Base-by-base conservation (phyloP, 2,113 vertebrate genomes). In the Penelope pileata region DNA sequence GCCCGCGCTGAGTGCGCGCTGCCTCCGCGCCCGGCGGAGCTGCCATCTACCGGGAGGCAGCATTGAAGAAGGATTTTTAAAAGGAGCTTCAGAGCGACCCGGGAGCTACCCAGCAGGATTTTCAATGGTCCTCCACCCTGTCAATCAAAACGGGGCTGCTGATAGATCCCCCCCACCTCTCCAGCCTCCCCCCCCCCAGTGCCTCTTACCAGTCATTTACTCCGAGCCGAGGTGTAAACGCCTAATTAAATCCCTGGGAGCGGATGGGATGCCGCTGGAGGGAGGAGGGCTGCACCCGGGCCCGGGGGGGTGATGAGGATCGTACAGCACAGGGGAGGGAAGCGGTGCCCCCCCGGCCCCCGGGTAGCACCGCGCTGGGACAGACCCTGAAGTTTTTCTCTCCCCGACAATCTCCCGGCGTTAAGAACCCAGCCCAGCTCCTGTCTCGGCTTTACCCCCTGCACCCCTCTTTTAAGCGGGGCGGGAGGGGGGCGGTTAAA, bases 11-110 rank as follows among this genome's bases (percentile, higher is more conserved):
- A 36, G 89, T 96, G 91, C 96, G 97, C 96, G 93, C 97, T 93
- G 95, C 95, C 91, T 93, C 85, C 78, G 30, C 98, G 97, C 96
- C 97, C 84, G 95, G 95, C 69, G 93, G 94, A 95, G 98, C 98
- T 98, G 98, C 99, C 99, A 98, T 98, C 98, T 98, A 98, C 97
- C 95, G 96, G 98, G 98, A 95, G 97, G 83, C 91, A 56, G 94
- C 91, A 95, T 97, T 94, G 96, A 92, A 97, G 97, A 97, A 96
- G 98, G 98, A 98, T 98, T 99, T 99, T 99, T 99, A 99, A 98
- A 98, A 98, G 97, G 73, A 97, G 97, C 95, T 97, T 98, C 98
- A 97, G 94, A 98, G 87, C 97, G 97, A 97, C 96, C 97, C 86
- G 77, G 63, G 93, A 92, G 75, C 96, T 96, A 97, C 96, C 98